A percentile compares a stretch with the other conserved stretches of the same genome.
Evolutionary conservation across 2,797 vertebrate species (phyloP).

Genomic region (Rhynchonycteris naso): DNA sequence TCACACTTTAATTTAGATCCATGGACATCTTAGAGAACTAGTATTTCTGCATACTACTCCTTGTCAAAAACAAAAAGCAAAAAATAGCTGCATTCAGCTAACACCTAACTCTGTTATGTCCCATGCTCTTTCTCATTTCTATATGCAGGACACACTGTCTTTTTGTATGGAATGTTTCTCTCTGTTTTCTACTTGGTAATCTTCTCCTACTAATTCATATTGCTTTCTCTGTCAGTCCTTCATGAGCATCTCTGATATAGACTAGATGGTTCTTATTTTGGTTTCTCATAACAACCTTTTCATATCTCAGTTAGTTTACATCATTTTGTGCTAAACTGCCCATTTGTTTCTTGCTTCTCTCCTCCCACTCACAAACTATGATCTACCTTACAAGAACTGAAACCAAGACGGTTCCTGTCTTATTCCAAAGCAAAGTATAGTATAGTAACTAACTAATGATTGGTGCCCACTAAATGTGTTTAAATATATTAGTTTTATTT

Average conservation of each 20-base stretch:
- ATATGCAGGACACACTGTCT: neutral
- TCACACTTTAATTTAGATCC: neutral
- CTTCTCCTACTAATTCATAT: neutral
- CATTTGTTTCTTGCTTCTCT: neutral
- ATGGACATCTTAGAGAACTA: constrained; percentile 12
- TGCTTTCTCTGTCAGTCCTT: neutral
- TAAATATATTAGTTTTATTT: neutral
- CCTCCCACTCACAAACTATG: neutral
- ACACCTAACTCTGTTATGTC: neutral
- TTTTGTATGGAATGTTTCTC: neutral
- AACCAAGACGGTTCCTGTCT: neutral
- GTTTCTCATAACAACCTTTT: neutral
- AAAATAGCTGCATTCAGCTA: neutral
- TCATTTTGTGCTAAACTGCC: neutral
- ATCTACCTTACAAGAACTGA: neutral
- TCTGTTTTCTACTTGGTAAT: neutral
- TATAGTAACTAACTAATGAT: neutral
- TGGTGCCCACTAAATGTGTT: neutral
- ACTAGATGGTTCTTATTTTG: neutral
- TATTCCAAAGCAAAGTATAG: neutral
- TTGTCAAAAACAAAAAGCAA: neutral
- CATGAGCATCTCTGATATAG: neutral
- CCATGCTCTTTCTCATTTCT: neutral
- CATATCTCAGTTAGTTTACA: neutral
- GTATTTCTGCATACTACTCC: neutral